phyloP scores from a whole-genome alignment of 2,113 vertebrate genomes.

The Psophia crepitans region DNA sequence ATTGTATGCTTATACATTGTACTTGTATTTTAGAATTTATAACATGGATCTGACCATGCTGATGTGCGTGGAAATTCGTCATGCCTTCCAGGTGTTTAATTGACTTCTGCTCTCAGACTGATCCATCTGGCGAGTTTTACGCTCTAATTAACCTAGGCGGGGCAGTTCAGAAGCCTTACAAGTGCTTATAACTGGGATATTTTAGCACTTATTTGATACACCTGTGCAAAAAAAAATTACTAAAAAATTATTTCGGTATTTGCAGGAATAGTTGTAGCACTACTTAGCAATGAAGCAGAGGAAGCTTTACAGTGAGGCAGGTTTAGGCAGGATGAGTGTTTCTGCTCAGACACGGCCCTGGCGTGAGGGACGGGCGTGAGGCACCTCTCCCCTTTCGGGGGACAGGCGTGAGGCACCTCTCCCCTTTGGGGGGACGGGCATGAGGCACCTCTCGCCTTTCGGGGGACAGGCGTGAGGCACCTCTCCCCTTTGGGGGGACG shows the following conservation, averaged over 20 bases:
- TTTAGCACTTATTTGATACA: not conserved
- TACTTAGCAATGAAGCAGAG: no score
- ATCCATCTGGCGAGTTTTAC: not conserved
- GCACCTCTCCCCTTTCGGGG: no score
- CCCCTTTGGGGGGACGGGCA: no score
- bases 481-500: no score
- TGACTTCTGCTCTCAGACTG: not conserved
- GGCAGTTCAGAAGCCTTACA: not conserved
- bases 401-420: no score
- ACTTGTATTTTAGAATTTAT: not conserved
- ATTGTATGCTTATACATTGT: not conserved
- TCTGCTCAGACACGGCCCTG: not conserved
- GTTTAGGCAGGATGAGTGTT: not conserved
- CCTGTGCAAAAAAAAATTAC: not conserved
- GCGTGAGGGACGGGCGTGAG: not conserved
- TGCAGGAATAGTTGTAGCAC: no score
- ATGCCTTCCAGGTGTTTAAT: not conserved
- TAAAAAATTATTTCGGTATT: no score
- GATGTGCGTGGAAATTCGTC: not conserved
- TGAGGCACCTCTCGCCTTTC: no score
- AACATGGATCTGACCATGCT: not conserved
- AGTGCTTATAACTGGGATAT: not conserved
- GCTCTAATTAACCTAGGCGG: not conserved
- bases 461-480: no score
- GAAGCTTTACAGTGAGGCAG: not conserved